These are phyloP conservation scores for Arctopsyche grandis DNA, from an alignment of 1,140 invertebrate genomes.

Conservation along the genomic window DNA sequence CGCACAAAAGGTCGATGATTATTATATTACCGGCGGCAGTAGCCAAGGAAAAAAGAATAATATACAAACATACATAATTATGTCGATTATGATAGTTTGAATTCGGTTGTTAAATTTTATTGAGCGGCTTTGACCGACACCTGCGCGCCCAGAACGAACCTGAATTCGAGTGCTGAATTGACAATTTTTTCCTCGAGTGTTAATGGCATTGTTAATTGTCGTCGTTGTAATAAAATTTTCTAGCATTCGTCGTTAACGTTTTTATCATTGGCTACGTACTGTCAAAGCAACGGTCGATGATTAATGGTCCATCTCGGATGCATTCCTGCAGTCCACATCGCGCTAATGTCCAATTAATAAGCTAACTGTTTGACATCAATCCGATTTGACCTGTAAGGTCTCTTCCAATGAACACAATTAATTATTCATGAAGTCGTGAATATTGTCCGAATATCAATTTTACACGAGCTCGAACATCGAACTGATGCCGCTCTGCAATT, in stretches of 20 bases:
- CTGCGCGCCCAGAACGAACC: not conserved
- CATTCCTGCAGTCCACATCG: not conserved
- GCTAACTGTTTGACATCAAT: constrained; percentile 21
- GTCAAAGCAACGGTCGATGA: constrained; percentile 13
- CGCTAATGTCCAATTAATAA: constrained; percentile 29
- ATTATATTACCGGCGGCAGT: constrained; percentile 26
- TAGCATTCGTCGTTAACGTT: no score
- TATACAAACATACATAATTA: constrained; percentile 28
- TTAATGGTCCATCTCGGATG: not conserved
- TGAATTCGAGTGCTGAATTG: not conserved
- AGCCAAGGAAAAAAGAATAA: not conserved
- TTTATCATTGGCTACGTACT: not conserved
- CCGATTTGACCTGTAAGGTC: not conserved
- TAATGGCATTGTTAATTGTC: not conserved
- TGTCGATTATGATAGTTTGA: constrained; percentile 18
- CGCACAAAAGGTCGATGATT: constrained; percentile 7
- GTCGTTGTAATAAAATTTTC: no score
- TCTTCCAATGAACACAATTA: not conserved
- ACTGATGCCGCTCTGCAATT: not conserved
- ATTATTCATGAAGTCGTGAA: constrained; percentile 5
- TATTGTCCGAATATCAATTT: not conserved
- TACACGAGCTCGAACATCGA: not conserved
- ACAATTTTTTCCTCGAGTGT: not conserved
- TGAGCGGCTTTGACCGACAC: constrained; percentile 10
- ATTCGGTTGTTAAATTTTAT: constrained; percentile 29